phyloP scores from a whole-genome alignment of 2,797 vertebrate species.

The Ciconia nigra region DNA sequence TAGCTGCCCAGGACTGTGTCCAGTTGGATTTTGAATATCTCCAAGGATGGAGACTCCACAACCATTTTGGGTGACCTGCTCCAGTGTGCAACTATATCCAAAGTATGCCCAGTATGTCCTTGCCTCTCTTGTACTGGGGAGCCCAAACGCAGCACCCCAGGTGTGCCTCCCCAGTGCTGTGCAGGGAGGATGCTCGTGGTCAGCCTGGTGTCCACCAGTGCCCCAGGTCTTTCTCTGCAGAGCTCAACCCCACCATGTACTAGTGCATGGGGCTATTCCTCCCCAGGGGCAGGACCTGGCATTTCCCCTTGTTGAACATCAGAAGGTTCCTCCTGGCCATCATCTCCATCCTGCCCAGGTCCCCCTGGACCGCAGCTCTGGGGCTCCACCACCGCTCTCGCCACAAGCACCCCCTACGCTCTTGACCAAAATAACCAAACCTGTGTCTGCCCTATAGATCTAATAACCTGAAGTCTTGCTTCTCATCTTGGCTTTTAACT shows the following conservation, averaged over 20 bases:
- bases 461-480: too few species aligned
- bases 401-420: accelerated
- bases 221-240: too few species aligned
- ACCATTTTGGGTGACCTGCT: neutral
- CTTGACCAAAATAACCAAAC: neutral
- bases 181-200: neutral
- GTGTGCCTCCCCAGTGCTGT: neutral
- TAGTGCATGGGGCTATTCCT: neutral
- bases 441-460: neutral
- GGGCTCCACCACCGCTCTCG: neutral
- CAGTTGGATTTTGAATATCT: neutral
- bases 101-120: neutral
- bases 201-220: too few species aligned
- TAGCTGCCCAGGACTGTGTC: neutral
- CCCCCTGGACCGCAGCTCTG: neutral
- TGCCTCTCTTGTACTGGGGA: neutral
- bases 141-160: too few species aligned
- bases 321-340: neutral
- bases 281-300: neutral
- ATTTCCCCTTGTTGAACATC: too few species aligned
- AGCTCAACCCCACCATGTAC: accelerated
- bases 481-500: neutral
- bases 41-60: neutral
- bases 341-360: neutral
- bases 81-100: neutral